A percentile compares a stretch with the other conserved stretches of the same genome.
phyloP scores from a whole-genome alignment of 2,888 invertebrate species.

The Drepana falcataria region DNA sequence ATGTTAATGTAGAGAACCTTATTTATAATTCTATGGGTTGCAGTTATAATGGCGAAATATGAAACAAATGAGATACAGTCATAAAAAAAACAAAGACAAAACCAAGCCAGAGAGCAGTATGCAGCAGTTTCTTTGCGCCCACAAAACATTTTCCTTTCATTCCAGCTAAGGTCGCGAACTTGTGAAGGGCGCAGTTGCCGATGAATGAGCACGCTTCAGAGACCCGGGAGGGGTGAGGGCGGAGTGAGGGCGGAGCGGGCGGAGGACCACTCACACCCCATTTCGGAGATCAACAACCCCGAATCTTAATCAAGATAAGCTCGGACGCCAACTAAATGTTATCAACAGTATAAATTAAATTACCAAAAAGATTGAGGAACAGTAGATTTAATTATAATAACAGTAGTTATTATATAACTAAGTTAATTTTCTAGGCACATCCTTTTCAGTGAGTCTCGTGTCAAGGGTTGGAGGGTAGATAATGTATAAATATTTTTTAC shows the following conservation, averaged over 20 bases:
- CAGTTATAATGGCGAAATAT: too few species aligned
- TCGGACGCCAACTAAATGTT: conserved; percentile 38
- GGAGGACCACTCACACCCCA: conserved; percentile 35
- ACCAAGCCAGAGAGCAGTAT: background rate
- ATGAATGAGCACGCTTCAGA: conserved; percentile 55
- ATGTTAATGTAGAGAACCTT: too few species aligned
- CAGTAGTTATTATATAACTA: too few species aligned
- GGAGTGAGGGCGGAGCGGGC: conserved; percentile 18
- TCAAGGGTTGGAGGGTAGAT: too few species aligned
- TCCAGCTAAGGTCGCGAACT: conserved; percentile 60
- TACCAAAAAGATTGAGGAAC: too few species aligned
- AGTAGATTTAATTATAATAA: too few species aligned
- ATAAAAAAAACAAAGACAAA: background rate
- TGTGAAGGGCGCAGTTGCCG: conserved; percentile 53
- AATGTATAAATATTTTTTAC: too few species aligned
- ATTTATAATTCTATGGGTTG: too few species aligned
- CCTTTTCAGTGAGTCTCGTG: too few species aligned
- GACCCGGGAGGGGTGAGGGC: conserved; percentile 39
- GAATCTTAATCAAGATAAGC: conserved; percentile 65
- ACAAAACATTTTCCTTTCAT: conserved; percentile 49
- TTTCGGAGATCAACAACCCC: conserved; percentile 69
- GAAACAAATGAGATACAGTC: too few species aligned
- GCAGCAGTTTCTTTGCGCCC: conserved; percentile 25
- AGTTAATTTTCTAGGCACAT: too few species aligned
- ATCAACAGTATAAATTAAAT: conserved; percentile 32